Base-by-base conservation (phyloP, 2,888 invertebrate genomes). In the Drosophila nr. fundita region DNA sequence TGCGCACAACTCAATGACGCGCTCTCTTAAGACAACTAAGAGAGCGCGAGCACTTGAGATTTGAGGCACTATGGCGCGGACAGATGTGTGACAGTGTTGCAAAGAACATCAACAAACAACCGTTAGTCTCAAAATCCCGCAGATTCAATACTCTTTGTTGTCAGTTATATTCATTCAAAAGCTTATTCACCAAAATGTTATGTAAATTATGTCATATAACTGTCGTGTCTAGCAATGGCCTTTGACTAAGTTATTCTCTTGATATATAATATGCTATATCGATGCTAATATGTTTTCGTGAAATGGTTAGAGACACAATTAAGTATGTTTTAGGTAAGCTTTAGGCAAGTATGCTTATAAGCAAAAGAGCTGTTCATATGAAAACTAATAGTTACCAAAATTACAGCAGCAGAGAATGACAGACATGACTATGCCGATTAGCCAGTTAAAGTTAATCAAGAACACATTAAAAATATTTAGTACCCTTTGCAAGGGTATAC, bases 11-110 rank as follows among this genome's bases (percentile, higher is more conserved):
- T 34, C 59, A 13, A 11, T 30, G 18, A 10, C 2, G 5, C 36
- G 58, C 27, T 18, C 62, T 83, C 76, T 87, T 82, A 68, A 57
- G 11, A 1, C 21, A 42, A 60, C 67, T 38, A 80, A 80, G 76
- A 80, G 78, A 83, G 82, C 64, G 52, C 15, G 34, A n/a, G 7
- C n/a, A 27, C n/a, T 30, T 30, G 24, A 27, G 24, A 40, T 15
- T 21, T 15, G n/a, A 10, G 21, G 45, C 45, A 24, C 29, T 54
- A 40, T 27, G 13, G 18, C 10, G 27, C 8, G 30, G 13, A 21
- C 48, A 54, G 48, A 64, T 65, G 54, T 29, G 49, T 29, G 40
- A 48, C 32, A 54, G 49, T 29, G 29, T 64, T 18, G 54, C 34
- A n/a, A 38, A 65, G 49, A 55, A 40, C 32, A 29, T 21, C n/a